Evolutionary conservation across 2,888 invertebrate species (phyloP).

Genomic region (Orthosia gothica): DNA sequence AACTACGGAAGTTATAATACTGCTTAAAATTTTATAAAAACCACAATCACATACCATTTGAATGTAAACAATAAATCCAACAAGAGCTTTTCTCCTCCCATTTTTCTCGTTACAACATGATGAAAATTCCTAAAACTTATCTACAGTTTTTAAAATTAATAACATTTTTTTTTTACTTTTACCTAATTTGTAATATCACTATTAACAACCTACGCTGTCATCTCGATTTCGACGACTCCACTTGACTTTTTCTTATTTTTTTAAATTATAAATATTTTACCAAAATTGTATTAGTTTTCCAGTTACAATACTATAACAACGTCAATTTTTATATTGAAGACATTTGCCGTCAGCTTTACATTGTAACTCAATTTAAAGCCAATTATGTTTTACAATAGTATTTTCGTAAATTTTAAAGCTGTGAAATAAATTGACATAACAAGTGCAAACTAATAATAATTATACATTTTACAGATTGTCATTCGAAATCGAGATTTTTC

Average conservation of each 20-base stretch:
- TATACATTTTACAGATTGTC: constrained; percentile 34
- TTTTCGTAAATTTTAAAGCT: constrained; percentile 25
- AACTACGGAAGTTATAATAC: constrained; percentile 77
- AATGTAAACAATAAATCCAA: constrained; percentile 54
- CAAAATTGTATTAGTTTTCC: neutral
- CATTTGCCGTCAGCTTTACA: constrained; percentile 17
- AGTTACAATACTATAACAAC: constrained; percentile 13
- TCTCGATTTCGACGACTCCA: constrained; percentile 82
- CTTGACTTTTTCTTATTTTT: neutral
- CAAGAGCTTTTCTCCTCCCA: constrained; percentile 71
- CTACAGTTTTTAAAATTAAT: constrained; percentile 88
- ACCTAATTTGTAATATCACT: constrained; percentile 90
- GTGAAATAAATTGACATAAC: constrained; percentile 57
- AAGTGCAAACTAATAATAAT: constrained; percentile 57
- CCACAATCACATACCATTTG: constrained; percentile 65
- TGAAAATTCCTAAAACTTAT: constrained; percentile 88
- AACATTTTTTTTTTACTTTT: constrained; percentile 86
- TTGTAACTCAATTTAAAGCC: constrained; percentile 16
- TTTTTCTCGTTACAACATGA: constrained; percentile 84
- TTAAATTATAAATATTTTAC: neutral
- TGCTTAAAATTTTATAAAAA: constrained; percentile 78
- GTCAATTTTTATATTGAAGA: constrained; percentile 3
- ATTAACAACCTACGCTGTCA: constrained; percentile 90
- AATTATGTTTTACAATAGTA: constrained; percentile 12
- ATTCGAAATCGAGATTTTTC: constrained; percentile 84